Base-by-base conservation (phyloP, 2,113 vertebrate species). In the Sula dactylatra region DNA sequence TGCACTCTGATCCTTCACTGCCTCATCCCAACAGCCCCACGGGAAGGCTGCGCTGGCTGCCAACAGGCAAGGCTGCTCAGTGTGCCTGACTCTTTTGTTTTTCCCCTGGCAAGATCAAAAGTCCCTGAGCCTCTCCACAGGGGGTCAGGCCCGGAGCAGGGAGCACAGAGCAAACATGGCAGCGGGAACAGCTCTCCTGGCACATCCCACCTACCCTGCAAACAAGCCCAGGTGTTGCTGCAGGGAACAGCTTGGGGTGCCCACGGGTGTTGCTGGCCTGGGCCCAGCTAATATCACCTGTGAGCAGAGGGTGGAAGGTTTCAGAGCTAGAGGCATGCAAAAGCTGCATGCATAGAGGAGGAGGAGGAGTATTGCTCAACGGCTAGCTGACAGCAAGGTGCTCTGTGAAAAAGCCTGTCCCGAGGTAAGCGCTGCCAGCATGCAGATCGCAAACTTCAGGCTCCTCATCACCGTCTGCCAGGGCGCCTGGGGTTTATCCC, bases 351-450 rank as follows among this genome's bases (percentile, higher is more conserved):
- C 10, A 11, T 1, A n/a, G n/a, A 56, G 62, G 50, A 86, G 58
- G 67, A 62, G 44, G n/a, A 73, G 59, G 38, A 87, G 18, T 65
- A 80, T 93, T 93, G 92, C 95, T 96, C 86, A 95, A 94, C 83
- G 91, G 73, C 45, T 13, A 42, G 85, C 67, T 93, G 92, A 86
- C 82, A 89, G 76, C 52, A n/a, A 90, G 91, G 64, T 78, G 32
- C 15, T 1, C 25, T 52, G 52, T 61, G 77, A 92, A 95, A 96
- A 96, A 96, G 29, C 73, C 40, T 88, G 76, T 95, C 94, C 94
- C 0, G 29, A 95, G 88, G 91, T 91, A 89, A 93, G 79, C 3
- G 6, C 26, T 77, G 88, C 72, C 86, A 93, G 82, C 50, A 34
- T 5, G 34, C 80, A 89, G 36, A 78, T 74, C 18, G 19, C 77